These are phyloP conservation scores for Corythoichthys intestinalis DNA, from an alignment of 2,113 vertebrate species.

Conservation along the genomic window DNA sequence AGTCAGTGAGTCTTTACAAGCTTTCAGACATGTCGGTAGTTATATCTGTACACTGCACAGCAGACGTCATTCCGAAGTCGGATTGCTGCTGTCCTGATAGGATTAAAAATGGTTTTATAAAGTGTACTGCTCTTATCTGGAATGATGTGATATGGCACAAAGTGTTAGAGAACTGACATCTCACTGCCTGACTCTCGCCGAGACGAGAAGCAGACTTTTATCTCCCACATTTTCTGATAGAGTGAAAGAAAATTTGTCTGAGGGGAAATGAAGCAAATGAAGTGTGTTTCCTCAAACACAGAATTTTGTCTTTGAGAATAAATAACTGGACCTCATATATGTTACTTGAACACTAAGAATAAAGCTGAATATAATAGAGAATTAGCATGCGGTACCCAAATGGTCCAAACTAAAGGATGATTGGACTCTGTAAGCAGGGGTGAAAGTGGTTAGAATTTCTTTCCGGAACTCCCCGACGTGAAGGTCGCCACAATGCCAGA, in stretches of 20 bases:
- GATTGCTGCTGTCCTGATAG: background rate
- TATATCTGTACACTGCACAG: background rate
- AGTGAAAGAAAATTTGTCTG: background rate
- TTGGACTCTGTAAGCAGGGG: background rate
- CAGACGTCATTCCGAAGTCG: background rate
- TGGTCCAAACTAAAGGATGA: background rate
- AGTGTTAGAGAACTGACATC: background rate
- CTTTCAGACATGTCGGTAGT: background rate
- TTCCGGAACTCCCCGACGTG: no score
- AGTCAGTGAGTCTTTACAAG: no score
- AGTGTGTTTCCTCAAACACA: background rate
- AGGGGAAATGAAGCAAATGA: background rate
- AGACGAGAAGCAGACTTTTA: background rate
- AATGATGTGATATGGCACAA: conserved; percentile 1
- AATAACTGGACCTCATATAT: background rate
- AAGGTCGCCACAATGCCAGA: no score
- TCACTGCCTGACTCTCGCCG: background rate
- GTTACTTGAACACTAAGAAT: background rate
- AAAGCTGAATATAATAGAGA: background rate
- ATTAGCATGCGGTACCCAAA: background rate
- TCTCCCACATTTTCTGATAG: background rate
- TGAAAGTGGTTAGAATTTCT: no score
- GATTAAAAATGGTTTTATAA: background rate
- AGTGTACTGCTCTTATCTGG: background rate
- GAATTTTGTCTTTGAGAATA: background rate